phyloP scores from a whole-genome alignment of 2,888 invertebrate species.

The Rambutsinella grinnellia region DNA sequence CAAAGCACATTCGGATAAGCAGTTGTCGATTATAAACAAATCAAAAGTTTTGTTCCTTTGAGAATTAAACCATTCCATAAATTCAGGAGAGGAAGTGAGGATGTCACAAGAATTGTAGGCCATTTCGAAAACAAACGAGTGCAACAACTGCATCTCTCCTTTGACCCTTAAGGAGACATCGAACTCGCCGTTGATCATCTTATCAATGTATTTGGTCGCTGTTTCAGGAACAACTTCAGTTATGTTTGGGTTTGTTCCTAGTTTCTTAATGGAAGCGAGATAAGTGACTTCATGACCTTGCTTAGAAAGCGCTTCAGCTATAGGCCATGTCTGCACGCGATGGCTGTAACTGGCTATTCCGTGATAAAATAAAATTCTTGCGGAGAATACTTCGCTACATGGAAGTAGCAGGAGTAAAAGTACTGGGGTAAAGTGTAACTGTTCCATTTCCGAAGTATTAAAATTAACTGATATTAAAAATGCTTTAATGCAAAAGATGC shows the following conservation, averaged over 20 bases:
- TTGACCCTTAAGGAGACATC: conserved; percentile 19
- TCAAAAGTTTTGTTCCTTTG: conserved; percentile 35
- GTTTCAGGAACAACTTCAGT: conserved; percentile 34
- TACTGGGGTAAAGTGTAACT: too few relatives aligned
- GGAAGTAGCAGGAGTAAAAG: background rate
- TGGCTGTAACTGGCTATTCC: conserved; percentile 41
- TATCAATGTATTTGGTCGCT: background rate
- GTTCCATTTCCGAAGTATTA: too few relatives aligned
- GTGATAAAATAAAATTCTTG: background rate
- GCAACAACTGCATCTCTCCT: background rate
- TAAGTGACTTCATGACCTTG: conserved; percentile 53
- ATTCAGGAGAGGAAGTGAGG: conserved; percentile 3
- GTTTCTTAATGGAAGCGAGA: conserved; percentile 35
- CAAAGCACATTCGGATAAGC: conserved; percentile 53
- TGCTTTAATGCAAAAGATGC: too few relatives aligned
- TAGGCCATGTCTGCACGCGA: conserved; percentile 35
- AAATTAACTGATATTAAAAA: too few relatives aligned
- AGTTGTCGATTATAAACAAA: conserved; percentile 51
- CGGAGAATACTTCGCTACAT: background rate
- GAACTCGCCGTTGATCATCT: conserved; percentile 16
- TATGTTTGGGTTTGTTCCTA: conserved; percentile 17
- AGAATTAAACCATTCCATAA: too few relatives aligned
- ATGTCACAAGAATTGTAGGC: conserved; percentile 6
- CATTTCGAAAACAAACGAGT: background rate
- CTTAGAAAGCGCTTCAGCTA: conserved; percentile 40